Evolutionary conservation across 23 tunicate species (phyloP), one percentile per base, ranked within the genome.

Genomic region (Trididemnum clinides): DNA sequence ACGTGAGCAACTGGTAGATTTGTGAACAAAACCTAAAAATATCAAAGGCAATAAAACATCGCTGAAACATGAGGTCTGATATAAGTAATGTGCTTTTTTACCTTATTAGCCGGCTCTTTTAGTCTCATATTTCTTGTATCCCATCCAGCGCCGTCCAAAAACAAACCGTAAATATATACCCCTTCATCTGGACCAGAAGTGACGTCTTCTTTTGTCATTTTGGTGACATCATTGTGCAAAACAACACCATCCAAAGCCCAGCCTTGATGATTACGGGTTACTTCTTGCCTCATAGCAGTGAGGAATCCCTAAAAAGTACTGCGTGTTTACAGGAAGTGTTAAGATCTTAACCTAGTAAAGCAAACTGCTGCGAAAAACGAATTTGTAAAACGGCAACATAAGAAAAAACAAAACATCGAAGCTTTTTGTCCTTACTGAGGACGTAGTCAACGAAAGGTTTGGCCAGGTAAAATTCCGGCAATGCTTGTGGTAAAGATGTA

Each of bases 71-170:
- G n/a, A n/a, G n/a, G n/a, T n/a, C 15, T 7, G 12, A 7, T 44
- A 44, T 44, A 44, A 59, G 4, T 12, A 59, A 59, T 12, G 30
- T 28, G 6, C 15, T 30, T 69, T 36, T 5, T 37, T 38, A 92
- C 97, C 87, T 95, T 95, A 66, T 91, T 91, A 12, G 85, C 83
- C 34, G 99, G 95, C 44, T 95, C 99, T 18, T 71, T 83, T 20
- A 95, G 80, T 34, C 86, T 65, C 85, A 87, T 87, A 70, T 90
- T 95, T 31, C 95, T 77, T 78, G 65, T 90, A 71, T 95, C 99
- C 99, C 99, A 95, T 22, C 99, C 99, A 15, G 99, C 99, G 7
- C 99, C 99, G 69, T 95, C 99, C 39, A 95, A 62, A 72, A 90
- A 95, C 70, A 95, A 78, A 4, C 99, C 99, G 82, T 95, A 88